These are phyloP conservation scores for Pheosia tremula DNA, from an alignment of 2,888 invertebrate genomes.

Conservation along the genomic window DNA sequence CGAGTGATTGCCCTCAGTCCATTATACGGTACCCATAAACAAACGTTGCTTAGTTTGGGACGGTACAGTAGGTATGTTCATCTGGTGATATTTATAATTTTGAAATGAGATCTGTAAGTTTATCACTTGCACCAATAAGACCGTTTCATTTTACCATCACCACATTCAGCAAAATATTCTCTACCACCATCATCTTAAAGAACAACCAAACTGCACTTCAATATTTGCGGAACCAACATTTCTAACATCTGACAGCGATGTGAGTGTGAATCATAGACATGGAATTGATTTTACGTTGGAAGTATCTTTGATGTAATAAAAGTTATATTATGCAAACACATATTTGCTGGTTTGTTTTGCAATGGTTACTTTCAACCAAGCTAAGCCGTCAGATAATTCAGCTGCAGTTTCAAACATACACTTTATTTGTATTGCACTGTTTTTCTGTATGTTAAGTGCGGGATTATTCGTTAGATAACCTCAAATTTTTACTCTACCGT, in stretches of 20 bases:
- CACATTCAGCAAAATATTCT: background rate
- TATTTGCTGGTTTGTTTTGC: constrained; percentile 25
- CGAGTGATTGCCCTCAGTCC: too few relatives aligned
- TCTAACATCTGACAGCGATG: constrained; percentile 24
- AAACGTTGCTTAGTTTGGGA: too few relatives aligned
- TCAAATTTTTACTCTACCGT: too few relatives aligned
- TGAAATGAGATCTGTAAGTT: background rate
- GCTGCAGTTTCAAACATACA: too few relatives aligned
- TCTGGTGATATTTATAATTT: too few relatives aligned
- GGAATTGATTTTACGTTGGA: constrained; percentile 32
- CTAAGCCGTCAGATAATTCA: too few relatives aligned
- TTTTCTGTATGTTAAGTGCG: too few relatives aligned
- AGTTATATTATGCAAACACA: constrained; percentile 26
- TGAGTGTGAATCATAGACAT: constrained; percentile 21
- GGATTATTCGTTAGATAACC: too few relatives aligned
- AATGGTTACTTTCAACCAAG: constrained; percentile 21
- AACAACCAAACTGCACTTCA: background rate
- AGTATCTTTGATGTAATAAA: constrained; percentile 32
- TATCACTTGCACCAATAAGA: background rate
- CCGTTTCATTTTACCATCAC: background rate
- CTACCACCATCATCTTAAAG: background rate
- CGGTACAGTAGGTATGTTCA: too few relatives aligned
- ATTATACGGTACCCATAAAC: too few relatives aligned
- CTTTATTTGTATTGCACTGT: too few relatives aligned
- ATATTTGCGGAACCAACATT: constrained; percentile 11